Evolutionary conservation across 1,140 invertebrate species (phyloP).

Genomic region (Aphelinus certus): DNA sequence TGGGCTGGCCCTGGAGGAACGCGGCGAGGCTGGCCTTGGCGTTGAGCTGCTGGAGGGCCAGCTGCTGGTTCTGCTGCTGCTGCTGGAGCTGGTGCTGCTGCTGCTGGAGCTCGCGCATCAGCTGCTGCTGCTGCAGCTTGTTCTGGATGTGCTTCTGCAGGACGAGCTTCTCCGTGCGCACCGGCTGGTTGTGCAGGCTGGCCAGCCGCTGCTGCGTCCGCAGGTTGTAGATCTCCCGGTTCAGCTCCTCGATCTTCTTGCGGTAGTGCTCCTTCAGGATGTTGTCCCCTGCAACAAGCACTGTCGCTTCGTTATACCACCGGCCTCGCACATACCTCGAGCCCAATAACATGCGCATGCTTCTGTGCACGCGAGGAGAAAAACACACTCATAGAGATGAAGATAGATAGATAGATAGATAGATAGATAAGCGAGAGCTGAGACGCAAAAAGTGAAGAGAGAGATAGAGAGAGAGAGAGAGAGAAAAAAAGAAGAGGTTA

Average conservation of each 20-base stretch:
- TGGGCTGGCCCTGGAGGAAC: conserved; percentile 66
- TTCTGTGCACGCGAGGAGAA: too few relatives aligned
- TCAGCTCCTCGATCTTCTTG: conserved; percentile 86
- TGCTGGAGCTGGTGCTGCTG: conserved; percentile 50
- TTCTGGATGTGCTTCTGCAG: conserved; percentile 61
- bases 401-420: too few relatives aligned
- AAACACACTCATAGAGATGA: too few relatives aligned
- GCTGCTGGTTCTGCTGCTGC: conserved; percentile 60
- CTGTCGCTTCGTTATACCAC: too few relatives aligned
- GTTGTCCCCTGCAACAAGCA: conserved; percentile 69
- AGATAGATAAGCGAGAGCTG: too few relatives aligned
- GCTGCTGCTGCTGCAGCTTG: conserved; percentile 50
- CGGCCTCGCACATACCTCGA: too few relatives aligned
- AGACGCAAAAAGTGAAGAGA: too few relatives aligned
- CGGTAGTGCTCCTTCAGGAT: conserved; percentile 82
- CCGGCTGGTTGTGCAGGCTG: conserved; percentile 66
- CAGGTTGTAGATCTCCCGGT: conserved; percentile 82
- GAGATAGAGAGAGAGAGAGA: too few relatives aligned
- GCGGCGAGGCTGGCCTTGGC: conserved; percentile 68
- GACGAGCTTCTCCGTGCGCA: conserved; percentile 25
- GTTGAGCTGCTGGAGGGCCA: conserved; percentile 63
- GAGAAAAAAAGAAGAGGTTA: too few relatives aligned
- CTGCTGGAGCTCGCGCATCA: conserved; percentile 42
- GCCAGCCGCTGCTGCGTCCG: conserved; percentile 71
- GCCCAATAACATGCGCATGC: too few relatives aligned